These are phyloP conservation scores for Chaetoderma sp. DNA, from an alignment of 2,888 invertebrate species.

Conservation along the genomic window DNA sequence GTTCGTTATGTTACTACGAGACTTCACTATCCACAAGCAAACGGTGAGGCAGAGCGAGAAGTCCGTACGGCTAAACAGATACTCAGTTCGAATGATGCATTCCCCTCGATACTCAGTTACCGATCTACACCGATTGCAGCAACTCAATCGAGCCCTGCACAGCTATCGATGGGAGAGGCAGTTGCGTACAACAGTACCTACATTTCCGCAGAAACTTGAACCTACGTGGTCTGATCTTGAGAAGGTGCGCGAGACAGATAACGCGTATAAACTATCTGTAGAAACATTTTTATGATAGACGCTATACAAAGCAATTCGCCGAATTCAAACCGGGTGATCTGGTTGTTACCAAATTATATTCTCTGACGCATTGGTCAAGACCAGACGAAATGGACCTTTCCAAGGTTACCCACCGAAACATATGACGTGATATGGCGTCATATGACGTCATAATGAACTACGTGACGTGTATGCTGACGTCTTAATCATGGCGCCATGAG, in stretches of 20 bases:
- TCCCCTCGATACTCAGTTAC: slow-evolving; percentile 4
- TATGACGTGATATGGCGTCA: too few species aligned
- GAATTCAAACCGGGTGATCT: slow-evolving; percentile 1
- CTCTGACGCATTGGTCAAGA: too few species aligned
- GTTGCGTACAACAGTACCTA: neutral
- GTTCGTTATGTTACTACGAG: neutral
- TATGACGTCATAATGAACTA: too few species aligned
- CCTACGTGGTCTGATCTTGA: neutral
- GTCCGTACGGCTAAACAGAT: too few species aligned
- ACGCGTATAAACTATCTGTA: neutral
- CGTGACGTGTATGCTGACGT: too few species aligned
- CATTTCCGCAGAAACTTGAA: neutral
- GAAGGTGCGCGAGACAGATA: neutral
- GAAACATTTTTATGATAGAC: slow-evolving; percentile 1
- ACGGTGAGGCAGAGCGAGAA: too few species aligned
- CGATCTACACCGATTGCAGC: slow-evolving; percentile 11
- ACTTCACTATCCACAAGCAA: slow-evolving; percentile 16
- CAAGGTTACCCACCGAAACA: too few species aligned
- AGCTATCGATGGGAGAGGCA: slow-evolving; percentile 6
- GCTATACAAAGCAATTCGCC: neutral
- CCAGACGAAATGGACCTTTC: too few species aligned
- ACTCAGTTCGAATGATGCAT: too few species aligned
- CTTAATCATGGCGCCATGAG: too few species aligned
- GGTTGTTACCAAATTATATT: slow-evolving; percentile 9
- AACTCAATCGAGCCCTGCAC: slow-evolving; percentile 6